These are phyloP conservation scores for Rotaria magnacalcarata DNA, from an alignment of 2,888 invertebrate species.

Conservation along the genomic window DNA sequence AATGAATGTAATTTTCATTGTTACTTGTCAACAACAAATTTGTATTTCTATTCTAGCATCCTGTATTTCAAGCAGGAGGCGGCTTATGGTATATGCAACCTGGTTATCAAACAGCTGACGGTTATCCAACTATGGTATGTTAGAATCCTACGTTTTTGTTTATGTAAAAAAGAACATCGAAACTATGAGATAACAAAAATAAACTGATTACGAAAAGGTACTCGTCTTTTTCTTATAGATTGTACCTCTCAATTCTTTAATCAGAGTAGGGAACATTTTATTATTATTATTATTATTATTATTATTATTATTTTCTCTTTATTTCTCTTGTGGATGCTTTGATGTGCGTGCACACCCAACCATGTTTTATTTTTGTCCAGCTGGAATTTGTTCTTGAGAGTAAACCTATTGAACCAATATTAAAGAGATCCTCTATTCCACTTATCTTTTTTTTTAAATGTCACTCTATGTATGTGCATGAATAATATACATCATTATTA, in stretches of 20 bases:
- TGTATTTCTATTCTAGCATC: neutral
- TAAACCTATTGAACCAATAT: neutral
- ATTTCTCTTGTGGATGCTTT: constrained; percentile 11
- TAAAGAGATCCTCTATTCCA: neutral
- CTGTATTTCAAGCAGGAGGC: neutral
- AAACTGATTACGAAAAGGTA: neutral
- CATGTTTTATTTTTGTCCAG: neutral
- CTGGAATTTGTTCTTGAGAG: neutral
- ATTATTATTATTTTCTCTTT: neutral
- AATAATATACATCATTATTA: neutral
- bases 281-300: constrained; percentile 11
- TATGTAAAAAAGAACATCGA: neutral
- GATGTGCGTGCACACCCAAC: constrained; percentile 2
- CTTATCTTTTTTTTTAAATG: neutral
- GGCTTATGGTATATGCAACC: neutral
- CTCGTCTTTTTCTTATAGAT: constrained; percentile 29
- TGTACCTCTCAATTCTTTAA: constrained; percentile 30
- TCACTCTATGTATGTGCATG: constrained; percentile 22
- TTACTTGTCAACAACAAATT: neutral
- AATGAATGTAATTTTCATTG: too few relatives aligned
- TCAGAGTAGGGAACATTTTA: constrained; percentile 14
- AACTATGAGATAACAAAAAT: neutral
- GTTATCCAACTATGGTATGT: constrained; percentile 6
- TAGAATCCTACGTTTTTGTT: neutral
- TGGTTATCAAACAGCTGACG: neutral